Base-by-base conservation (phyloP, 2,113 vertebrate species). In the Circaetus gallicus region DNA sequence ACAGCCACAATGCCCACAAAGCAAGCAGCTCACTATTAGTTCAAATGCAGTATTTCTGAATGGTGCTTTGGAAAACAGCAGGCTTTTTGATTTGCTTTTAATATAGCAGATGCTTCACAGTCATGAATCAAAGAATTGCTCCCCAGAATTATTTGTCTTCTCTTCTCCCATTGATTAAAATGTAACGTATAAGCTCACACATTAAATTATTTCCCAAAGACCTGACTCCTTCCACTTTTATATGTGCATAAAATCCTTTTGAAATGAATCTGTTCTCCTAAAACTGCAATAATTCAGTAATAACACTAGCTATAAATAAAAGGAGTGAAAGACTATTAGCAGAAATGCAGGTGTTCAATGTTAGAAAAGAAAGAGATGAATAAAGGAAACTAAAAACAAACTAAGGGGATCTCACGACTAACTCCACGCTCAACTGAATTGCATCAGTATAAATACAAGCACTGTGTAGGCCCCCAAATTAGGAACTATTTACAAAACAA, bases 401-500 rank as follows among this genome's bases (percentile, higher is more conserved):
- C 45, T 2, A 40, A 82, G 62, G 69, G 80, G 70, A 86, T 88
- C 47, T 90, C 72, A 42, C 3, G 0, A 24, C 45, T 11, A 28
- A 47, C 13, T 40, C 67, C 69, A 62, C 2, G 9, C 84, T 94
- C 87, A 78, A n/a, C 34, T 91, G 69, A 81, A 50, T 15, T 11
- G 24, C 63, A 52, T 11, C 34, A 22, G n/a, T 40, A 28, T 65
- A 63, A 95, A 83, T n/a, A 78, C 70, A 17, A 84, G 67, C 80
- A 40, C 62, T 89, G 73, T 76, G 58, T 53, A 78, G 38, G 91
- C n/a, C 82, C 78, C 71, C 84, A 82, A 82, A 95, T 95, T 82
- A 77, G 73, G 95, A 73, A 62, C 66, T 91, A n/a, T 79, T 96
- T 91, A 89, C 93, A 89, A 95, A 96, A 89, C 95, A 91, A 84